These are phyloP conservation scores for Neodiprion lecontei DNA, from an alignment of 1,140 invertebrate genomes.

Conservation along the genomic window DNA sequence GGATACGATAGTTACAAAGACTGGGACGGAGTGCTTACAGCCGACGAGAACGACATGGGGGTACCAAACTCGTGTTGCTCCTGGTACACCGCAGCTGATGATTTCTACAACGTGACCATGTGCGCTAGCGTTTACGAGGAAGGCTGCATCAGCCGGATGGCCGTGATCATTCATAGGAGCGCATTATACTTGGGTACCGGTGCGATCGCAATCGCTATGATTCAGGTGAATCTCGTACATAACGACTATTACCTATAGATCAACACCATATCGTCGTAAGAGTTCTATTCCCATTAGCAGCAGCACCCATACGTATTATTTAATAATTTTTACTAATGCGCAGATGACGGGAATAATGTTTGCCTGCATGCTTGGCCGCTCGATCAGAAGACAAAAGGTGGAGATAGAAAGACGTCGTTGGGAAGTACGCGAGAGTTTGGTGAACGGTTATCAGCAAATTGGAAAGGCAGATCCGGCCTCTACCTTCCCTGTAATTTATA, in stretches of 20 bases:
- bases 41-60: slow-evolving; percentile 39
- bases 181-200: slow-evolving; percentile 79
- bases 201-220: slow-evolving; percentile 80
- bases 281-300: not conserved
- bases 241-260: not conserved
- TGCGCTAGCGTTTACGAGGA: slow-evolving; percentile 59
- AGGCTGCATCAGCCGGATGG: slow-evolving; percentile 73
- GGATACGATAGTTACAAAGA: slow-evolving; percentile 70
- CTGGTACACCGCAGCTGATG: slow-evolving; percentile 32
- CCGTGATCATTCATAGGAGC: slow-evolving; percentile 74
- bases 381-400: slow-evolving; percentile 80
- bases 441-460: slow-evolving; percentile 55
- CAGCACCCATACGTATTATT: not conserved
- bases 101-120: slow-evolving; percentile 34
- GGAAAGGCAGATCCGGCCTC: slow-evolving; percentile 52
- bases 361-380: slow-evolving; percentile 82
- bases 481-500: slow-evolving; percentile 51
- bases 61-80: slow-evolving; percentile 68
- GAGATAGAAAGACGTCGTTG: slow-evolving; percentile 72
- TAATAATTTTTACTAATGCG: slow-evolving; percentile 14
- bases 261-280: not conserved
- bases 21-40: slow-evolving; percentile 63
- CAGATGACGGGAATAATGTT: slow-evolving; percentile 86
- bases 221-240: slow-evolving; percentile 68
- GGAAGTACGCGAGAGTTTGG: slow-evolving; percentile 68